A percentile compares a stretch with the other conserved stretches of the same genome.
phyloP scores from a whole-genome alignment of 1,140 invertebrate genomes.

The Zophobas morio region DNA sequence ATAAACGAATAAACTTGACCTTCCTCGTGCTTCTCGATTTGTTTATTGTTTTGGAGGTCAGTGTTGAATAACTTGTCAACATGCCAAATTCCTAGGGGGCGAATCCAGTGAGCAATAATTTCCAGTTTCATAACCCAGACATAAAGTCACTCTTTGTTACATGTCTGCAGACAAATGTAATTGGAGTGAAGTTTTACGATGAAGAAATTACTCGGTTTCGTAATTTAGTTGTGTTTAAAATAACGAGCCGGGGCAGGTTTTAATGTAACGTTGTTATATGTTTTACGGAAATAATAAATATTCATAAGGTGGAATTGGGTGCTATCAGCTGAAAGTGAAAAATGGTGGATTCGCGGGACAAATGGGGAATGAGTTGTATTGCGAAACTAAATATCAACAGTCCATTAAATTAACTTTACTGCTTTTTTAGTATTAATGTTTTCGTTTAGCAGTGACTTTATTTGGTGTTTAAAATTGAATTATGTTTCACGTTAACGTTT shows the following conservation, averaged over 20 bases:
- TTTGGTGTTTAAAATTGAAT: no score
- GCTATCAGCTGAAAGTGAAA: background rate
- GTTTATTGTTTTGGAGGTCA: background rate
- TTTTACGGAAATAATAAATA: no score
- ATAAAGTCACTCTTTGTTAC: background rate
- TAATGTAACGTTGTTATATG: no score
- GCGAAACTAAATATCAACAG: background rate
- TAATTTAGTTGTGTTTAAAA: no score
- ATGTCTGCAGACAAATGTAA: background rate
- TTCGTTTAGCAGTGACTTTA: no score
- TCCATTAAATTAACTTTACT: no score
- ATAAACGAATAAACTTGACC: no score
- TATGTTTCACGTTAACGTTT: no score
- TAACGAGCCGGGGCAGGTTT: no score
- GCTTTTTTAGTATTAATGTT: no score
- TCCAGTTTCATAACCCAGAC: background rate
- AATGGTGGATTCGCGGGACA: background rate
- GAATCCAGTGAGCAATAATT: background rate
- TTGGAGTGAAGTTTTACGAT: background rate
- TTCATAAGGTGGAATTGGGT: background rate
- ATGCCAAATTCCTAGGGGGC: background rate
- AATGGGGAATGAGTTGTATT: background rate
- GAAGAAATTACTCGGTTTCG: background rate
- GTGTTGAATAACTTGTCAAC: background rate
- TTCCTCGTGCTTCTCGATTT: background rate